Percentiles rank a stretch among this genome's conserved stretches.
phyloP scores from a whole-genome alignment of 2,888 invertebrate genomes.

The Lepidocyrtoides sp. region DNA sequence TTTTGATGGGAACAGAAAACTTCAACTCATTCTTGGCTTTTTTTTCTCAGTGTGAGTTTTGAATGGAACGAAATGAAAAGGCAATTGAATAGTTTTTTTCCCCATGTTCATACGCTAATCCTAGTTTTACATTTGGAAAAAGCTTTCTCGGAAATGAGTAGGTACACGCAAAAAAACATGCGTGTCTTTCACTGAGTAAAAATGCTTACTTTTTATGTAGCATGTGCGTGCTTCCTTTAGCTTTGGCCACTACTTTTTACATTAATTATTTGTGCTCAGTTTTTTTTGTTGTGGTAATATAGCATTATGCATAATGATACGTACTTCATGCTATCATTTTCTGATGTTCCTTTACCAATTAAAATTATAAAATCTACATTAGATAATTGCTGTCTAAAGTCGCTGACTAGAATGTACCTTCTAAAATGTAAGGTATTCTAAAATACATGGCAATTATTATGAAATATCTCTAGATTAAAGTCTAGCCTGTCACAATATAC shows the following conservation, averaged over 20 bases:
- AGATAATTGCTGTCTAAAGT: background rate
- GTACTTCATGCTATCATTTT: background rate
- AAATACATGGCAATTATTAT: too few species aligned
- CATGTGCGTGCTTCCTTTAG: background rate
- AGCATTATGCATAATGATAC: background rate
- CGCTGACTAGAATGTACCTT: too few species aligned
- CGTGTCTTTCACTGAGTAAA: background rate
- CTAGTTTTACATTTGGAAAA: background rate
- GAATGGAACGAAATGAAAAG: slow-evolving; percentile 17
- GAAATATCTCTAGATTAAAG: too few species aligned
- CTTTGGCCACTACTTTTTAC: background rate
- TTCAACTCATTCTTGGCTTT: background rate
- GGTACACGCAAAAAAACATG: background rate
- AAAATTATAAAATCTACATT: background rate
- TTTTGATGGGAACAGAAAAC: slow-evolving; percentile 1
- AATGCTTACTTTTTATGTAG: too few species aligned
- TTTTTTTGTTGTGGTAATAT: too few species aligned
- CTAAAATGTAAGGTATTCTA: too few species aligned
- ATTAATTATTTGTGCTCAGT: slow-evolving; percentile 21
- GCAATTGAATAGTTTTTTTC: background rate
- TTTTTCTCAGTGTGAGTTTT: background rate
- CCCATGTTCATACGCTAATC: background rate
- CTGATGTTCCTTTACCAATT: background rate
- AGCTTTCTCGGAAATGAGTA: background rate
- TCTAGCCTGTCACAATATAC: too few species aligned